These are phyloP conservation scores for Mus caroli DNA, from an alignment of 2,797 vertebrate species.

Conservation along the genomic window DNA sequence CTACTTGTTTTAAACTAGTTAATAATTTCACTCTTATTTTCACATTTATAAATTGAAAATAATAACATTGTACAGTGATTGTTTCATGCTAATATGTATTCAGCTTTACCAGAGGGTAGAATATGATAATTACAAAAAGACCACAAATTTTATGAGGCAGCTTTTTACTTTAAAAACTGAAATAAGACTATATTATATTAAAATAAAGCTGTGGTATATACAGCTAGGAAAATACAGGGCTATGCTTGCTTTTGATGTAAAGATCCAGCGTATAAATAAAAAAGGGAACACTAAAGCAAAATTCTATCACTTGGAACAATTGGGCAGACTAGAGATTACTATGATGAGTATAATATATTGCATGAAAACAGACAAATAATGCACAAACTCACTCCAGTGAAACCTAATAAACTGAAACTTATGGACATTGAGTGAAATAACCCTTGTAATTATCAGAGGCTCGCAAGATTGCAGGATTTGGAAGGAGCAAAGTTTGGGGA, in stretches of 20 bases:
- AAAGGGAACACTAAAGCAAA: neutral
- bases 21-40: slow-evolving; percentile 25
- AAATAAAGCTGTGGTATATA: neutral
- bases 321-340: neutral
- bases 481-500: too few relatives aligned
- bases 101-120: neutral
- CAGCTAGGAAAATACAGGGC: neutral
- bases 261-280: neutral
- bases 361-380: neutral
- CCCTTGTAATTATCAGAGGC: neutral
- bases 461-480: neutral
- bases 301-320: neutral
- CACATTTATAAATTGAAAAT: slow-evolving; percentile 4
- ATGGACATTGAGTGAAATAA: neutral
- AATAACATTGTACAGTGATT: neutral
- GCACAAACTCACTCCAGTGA: neutral
- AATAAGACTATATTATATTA: neutral
- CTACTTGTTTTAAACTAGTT: neutral
- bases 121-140: neutral
- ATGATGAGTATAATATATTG: too few relatives aligned
- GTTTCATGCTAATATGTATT: neutral
- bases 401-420: neutral
- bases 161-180: neutral
- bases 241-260: neutral
- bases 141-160: neutral